Percentiles rank a stretch among this genome's conserved stretches.
These are phyloP conservation scores for Thalassoma bifasciatum DNA, from an alignment of 2,113 vertebrate species.

Conservation along the genomic window DNA sequence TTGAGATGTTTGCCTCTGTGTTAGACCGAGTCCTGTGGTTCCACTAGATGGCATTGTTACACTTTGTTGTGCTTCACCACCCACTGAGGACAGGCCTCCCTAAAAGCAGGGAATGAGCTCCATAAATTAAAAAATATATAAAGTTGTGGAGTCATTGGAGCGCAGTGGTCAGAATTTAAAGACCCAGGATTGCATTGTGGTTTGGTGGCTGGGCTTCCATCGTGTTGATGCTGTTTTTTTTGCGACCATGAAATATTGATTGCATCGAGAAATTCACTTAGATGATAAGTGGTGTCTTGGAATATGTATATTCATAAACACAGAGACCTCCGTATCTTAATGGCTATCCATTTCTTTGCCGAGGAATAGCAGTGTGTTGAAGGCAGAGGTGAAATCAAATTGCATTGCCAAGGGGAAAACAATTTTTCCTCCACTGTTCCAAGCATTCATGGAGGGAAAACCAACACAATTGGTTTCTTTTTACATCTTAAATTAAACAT, in stretches of 20 bases:
- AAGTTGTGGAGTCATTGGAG: constrained; percentile 38
- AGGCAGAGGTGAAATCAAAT: constrained; percentile 51
- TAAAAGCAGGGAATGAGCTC: constrained; percentile 20
- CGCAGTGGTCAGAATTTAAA: constrained; percentile 48
- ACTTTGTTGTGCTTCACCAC: constrained; percentile 42
- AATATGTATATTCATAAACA: constrained; percentile 60
- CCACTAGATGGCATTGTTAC: constrained; percentile 78
- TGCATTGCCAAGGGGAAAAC: constrained; percentile 23
- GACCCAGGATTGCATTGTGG: constrained; percentile 20
- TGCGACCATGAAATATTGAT: constrained; percentile 55
- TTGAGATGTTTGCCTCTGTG: not conserved
- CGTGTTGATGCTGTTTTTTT: constrained; percentile 47
- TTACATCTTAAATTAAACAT: constrained; percentile 14
- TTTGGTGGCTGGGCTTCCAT: constrained; percentile 30
- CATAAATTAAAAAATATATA: constrained; percentile 32
- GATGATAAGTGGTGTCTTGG: constrained; percentile 58
- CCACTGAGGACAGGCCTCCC: constrained; percentile 26
- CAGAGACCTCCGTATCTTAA: constrained; percentile 57
- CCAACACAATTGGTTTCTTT: constrained; percentile 17
- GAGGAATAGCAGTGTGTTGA: constrained; percentile 24
- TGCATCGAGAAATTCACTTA: constrained; percentile 54
- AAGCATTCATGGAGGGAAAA: constrained; percentile 20
- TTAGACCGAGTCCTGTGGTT: not conserved
- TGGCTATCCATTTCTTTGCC: constrained; percentile 45
- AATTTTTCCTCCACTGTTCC: constrained; percentile 4